Percentiles rank a stretch among this genome's conserved stretches.
Conservation (phyloP, 2,797 vertebrate species). For the Dendrocincla fuliginosa region DNA sequence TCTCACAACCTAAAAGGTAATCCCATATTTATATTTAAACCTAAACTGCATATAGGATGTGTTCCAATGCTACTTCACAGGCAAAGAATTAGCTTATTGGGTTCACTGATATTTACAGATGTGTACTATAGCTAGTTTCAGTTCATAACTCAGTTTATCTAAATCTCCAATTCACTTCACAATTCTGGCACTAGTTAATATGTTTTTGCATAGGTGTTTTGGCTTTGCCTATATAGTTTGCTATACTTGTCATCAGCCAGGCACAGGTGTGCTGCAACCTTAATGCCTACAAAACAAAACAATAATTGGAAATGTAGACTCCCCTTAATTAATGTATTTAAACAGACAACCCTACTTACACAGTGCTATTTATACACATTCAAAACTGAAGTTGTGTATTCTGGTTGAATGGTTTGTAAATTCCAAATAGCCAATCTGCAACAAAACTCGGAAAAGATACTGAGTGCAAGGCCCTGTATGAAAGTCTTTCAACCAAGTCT, state of each 20-base stretch:
- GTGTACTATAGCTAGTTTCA: constrained; percentile 37
- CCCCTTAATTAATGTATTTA: not conserved
- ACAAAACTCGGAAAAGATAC: not conserved
- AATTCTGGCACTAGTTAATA: constrained; percentile 39
- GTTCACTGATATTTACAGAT: constrained; percentile 68
- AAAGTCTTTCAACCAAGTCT: not conserved
- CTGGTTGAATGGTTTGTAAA: not conserved
- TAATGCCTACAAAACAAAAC: not conserved
- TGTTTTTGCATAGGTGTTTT: constrained; percentile 14
- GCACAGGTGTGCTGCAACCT: not conserved
- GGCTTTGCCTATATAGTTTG: not conserved
- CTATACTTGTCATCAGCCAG: not conserved
- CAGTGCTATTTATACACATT: not conserved
- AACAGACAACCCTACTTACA: not conserved
- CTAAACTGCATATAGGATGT: constrained; percentile 37
- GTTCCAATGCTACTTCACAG: constrained; percentile 44
- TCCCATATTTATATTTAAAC: constrained; percentile 46
- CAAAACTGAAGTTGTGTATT: not conserved
- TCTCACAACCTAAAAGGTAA: constrained; percentile 53
- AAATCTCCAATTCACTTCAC: constrained; percentile 54
- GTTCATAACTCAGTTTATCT: constrained; percentile 60
- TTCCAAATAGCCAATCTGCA: not conserved
- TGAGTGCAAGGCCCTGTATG: not conserved
- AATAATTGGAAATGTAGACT: not conserved
- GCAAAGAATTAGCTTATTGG: constrained; percentile 58